Conservation (phyloP, 2,113 vertebrate species). For the Toxotes jaculatrix region DNA sequence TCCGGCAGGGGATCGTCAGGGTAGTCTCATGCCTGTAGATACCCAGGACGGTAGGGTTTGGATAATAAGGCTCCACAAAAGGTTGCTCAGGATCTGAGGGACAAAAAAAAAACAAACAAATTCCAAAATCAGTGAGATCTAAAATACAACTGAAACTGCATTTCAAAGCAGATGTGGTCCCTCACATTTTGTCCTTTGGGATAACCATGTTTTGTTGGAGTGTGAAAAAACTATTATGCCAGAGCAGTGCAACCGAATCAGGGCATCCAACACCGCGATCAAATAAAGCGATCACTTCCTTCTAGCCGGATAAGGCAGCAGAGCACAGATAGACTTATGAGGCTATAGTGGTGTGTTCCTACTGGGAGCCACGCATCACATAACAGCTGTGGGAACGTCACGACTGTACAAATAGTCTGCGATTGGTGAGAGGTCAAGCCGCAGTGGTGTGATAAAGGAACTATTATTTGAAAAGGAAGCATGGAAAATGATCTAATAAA, state of each 20-base stretch:
- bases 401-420: slow-evolving; percentile 56
- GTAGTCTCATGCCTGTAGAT: slow-evolving; percentile 59
- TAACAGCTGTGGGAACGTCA: slow-evolving; percentile 59
- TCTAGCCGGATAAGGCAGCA: slow-evolving; percentile 49
- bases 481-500: slow-evolving; percentile 73
- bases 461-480: slow-evolving; percentile 63
- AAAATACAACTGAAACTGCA: slow-evolving; percentile 11
- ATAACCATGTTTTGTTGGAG: slow-evolving; percentile 12
- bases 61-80: slow-evolving; percentile 78
- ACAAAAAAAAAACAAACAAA: slow-evolving; percentile 17
- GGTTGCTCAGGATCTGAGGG: slow-evolving; percentile 85
- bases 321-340: slow-evolving; percentile 26
- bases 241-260: slow-evolving; percentile 39
- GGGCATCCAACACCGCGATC: slow-evolving; percentile 35
- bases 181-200: slow-evolving; percentile 13
- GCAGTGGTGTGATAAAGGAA: slow-evolving; percentile 53
- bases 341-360: slow-evolving; percentile 18
- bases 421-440: slow-evolving; percentile 61
- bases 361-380: slow-evolving; percentile 51
- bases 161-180: slow-evolving; percentile 24
- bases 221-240: background rate
- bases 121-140: background rate
- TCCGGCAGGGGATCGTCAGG: slow-evolving; percentile 87
- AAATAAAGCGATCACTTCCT: slow-evolving; percentile 51
- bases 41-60: slow-evolving; percentile 22